A percentile compares a stretch with the other conserved stretches of the same genome.
These are phyloP conservation scores for Dicranocentrus wangi DNA, from an alignment of 2,888 invertebrate species.

Conservation along the genomic window DNA sequence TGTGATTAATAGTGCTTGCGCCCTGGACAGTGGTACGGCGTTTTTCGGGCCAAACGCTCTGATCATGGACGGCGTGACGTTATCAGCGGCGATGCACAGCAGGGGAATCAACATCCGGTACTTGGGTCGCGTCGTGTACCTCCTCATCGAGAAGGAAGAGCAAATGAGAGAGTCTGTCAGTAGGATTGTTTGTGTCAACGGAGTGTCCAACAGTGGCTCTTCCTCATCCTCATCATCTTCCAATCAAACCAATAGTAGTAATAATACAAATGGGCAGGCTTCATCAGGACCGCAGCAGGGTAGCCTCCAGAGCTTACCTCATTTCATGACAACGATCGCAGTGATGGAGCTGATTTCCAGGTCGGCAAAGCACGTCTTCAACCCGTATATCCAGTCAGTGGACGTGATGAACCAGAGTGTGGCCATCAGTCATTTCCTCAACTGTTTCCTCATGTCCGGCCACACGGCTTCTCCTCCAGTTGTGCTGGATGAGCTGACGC, in stretches of 20 bases:
- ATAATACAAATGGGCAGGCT: conserved; percentile 32
- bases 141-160: conserved; percentile 69
- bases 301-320: conserved; percentile 69
- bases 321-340: conserved; percentile 90
- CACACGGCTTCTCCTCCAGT: conserved; percentile 81
- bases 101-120: conserved; percentile 98
- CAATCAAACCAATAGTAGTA: conserved; percentile 20
- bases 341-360: conserved; percentile 92
- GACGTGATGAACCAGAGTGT: conserved; percentile 93
- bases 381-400: conserved; percentile 87
- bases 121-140: conserved; percentile 80
- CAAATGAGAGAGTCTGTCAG: conserved; percentile 59
- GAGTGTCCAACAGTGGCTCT: not conserved
- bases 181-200: conserved; percentile 32
- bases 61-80: conserved; percentile 90
- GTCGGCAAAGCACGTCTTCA: conserved; percentile 95
- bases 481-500: conserved; percentile 80
- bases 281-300: conserved; percentile 19
- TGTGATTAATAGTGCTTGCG: conserved; percentile 70
- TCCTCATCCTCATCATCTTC: too few species aligned
- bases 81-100: conserved; percentile 94
- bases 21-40: conserved; percentile 73
- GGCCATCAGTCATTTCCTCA: conserved; percentile 95
- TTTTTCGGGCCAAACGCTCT: conserved; percentile 73
- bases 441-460: conserved; percentile 91